Percentiles rank a stretch among this genome's conserved stretches.
These are phyloP conservation scores for Carassius carassius DNA, from an alignment of 2,113 vertebrate genomes.

Conservation along the genomic window DNA sequence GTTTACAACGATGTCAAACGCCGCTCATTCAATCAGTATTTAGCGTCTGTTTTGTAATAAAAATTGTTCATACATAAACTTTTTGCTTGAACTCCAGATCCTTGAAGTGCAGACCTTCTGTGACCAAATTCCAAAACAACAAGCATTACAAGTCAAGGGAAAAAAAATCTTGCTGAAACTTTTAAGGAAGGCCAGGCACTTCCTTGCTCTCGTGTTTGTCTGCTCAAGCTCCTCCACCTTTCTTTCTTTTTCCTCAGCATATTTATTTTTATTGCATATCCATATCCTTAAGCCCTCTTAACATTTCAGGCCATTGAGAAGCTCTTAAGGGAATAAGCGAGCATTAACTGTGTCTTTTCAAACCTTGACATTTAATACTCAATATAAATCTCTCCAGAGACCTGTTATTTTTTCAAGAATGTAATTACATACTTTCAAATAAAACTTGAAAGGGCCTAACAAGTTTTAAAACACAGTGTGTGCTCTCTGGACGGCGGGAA, in stretches of 20 bases:
- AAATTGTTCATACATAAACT: conserved; percentile 34
- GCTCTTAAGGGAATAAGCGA: conserved; percentile 64
- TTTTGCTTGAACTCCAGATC: neutral
- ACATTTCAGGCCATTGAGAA: conserved; percentile 61
- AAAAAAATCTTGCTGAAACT: neutral
- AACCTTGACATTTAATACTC: conserved; percentile 95
- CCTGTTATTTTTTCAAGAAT: conserved; percentile 98
- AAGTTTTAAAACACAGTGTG: conserved; percentile 98
- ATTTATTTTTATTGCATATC: conserved; percentile 57
- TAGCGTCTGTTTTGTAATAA: neutral
- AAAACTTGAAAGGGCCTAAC: conserved; percentile 99
- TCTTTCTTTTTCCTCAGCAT: conserved; percentile 37
- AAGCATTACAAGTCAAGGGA: neutral
- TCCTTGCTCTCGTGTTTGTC: conserved; percentile 1
- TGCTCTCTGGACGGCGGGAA: conserved; percentile 87
- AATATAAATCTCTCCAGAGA: conserved; percentile 91
- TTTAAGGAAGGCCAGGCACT: conserved; percentile 16
- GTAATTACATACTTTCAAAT: conserved; percentile 99
- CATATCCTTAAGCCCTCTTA: conserved; percentile 52
- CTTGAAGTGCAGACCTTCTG: neutral
- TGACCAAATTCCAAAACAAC: neutral
- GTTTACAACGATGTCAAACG: neutral
- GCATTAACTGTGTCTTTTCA: conserved; percentile 90
- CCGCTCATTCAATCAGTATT: neutral
- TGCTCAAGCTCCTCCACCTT: conserved; percentile 6